Conservation (phyloP, 2,797 vertebrate species). For the Siniperca scherzeri region DNA sequence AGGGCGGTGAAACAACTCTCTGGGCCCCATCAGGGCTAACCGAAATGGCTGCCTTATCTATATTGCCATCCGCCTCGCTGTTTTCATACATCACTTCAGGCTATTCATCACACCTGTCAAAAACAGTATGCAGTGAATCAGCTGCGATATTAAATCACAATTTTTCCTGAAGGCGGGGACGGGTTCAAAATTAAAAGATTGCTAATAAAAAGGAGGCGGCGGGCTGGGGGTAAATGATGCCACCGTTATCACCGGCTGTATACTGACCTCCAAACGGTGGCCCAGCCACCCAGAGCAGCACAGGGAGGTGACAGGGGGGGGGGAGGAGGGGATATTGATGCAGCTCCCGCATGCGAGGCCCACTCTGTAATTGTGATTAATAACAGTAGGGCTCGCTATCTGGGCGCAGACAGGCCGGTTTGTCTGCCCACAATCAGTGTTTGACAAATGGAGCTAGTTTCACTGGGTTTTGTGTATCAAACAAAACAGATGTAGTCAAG, state of each 20-base stretch:
- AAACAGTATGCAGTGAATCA: slow-evolving; percentile 87
- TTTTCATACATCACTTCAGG: slow-evolving; percentile 88
- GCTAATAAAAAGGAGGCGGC: slow-evolving; percentile 86
- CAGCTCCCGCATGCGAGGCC: slow-evolving; percentile 87
- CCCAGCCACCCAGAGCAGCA: slow-evolving; percentile 78
- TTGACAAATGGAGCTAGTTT: slow-evolving; percentile 98
- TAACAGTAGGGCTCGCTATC: slow-evolving; percentile 95
- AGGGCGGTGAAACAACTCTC: slow-evolving; percentile 65
- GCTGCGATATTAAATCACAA: slow-evolving; percentile 87
- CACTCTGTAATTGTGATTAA: slow-evolving; percentile 99
- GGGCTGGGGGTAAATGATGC: slow-evolving; percentile 80
- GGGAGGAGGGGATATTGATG: slow-evolving; percentile 87
- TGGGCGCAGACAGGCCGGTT: slow-evolving; percentile 95
- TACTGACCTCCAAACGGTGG: slow-evolving; percentile 85
- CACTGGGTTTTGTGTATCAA: slow-evolving; percentile 94
- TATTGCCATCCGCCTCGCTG: slow-evolving; percentile 88
- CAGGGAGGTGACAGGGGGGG: slow-evolving; percentile 61
- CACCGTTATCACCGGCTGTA: slow-evolving; percentile 77
- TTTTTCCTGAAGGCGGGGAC: slow-evolving; percentile 81
- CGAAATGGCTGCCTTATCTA: slow-evolving; percentile 86
- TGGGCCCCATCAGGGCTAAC: slow-evolving; percentile 80
- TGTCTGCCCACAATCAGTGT: slow-evolving; percentile 97
- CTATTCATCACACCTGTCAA: slow-evolving; percentile 88
- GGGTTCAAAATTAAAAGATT: slow-evolving; percentile 87
- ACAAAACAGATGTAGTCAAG: slow-evolving; percentile 98